A percentile compares a stretch with the other conserved stretches of the same genome.
phyloP scores from a whole-genome alignment of 2,888 invertebrate species.

The Andrena hattorfiana region DNA sequence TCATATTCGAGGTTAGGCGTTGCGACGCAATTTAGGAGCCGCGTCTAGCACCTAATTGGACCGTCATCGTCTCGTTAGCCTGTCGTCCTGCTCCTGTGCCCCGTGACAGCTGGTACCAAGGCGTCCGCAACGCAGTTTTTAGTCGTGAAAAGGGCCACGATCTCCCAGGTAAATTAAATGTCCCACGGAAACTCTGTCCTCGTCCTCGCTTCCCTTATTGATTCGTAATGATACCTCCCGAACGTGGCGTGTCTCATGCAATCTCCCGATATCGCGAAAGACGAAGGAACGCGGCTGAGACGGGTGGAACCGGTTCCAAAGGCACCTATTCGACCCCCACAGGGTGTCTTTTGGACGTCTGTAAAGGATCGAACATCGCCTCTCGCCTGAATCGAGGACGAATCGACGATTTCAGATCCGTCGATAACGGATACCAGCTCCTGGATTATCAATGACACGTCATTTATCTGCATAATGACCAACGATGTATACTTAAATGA shows the following conservation, averaged over 20 bases:
- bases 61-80: conserved; percentile 83
- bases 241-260: conserved; percentile 75
- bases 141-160: conserved; percentile 68
- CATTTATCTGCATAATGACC: conserved; percentile 40
- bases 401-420: conserved; percentile 8
- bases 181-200: conserved; percentile 73
- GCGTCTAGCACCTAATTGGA: conserved; percentile 82
- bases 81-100: conserved; percentile 57
- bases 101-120: conserved; percentile 81
- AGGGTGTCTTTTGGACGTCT: conserved; percentile 36
- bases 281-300: conserved; percentile 48
- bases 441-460: conserved; percentile 34
- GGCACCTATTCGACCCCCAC: conserved; percentile 48
- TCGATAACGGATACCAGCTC: not conserved
- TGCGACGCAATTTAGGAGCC: conserved; percentile 49
- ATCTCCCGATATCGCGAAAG: conserved; percentile 70
- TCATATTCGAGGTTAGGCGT: conserved; percentile 4
- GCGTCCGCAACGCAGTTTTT: conserved; percentile 53
- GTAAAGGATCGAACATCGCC: conserved; percentile 18
- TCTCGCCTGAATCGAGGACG: conserved; percentile 7
- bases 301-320: conserved; percentile 56
- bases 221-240: conserved; percentile 72
- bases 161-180: conserved; percentile 80
- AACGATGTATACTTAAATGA: conserved; percentile 40
- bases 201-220: conserved; percentile 68